Base-by-base conservation (phyloP, 2,888 invertebrate genomes). In the Tenthredo scrophulariae region DNA sequence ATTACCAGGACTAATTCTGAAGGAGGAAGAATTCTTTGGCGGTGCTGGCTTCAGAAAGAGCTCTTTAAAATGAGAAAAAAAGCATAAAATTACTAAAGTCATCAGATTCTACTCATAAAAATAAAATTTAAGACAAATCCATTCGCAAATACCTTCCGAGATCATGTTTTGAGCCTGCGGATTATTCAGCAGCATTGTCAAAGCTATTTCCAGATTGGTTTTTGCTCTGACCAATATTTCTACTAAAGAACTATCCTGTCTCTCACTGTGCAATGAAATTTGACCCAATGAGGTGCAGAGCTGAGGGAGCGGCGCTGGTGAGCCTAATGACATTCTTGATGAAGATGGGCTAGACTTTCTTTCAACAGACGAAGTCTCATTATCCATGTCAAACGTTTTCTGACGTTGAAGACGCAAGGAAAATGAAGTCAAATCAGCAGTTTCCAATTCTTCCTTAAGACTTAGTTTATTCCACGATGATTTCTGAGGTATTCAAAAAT, bases 261-360 rank as follows among this genome's bases (percentile, higher is more conserved):
- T 86, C n/a, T 89, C 88, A 43, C 85, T 88, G 26, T 87, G 86
- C n/a, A 91, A 46, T 1, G 91, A 91, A 83, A 92, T 85, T 50
- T 89, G 89, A 4, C 89, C 89, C 10, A 91, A 87, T 0, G 91
- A 91, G 4, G 82, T 87, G 54, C 88, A 90, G 3, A 91, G 85
- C 33, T 90, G 88, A 29, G 88, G 85, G 2, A 86, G 6, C 5
- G 88, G 82, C 0, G 87, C 87, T 0, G 91, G 90, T 6, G 91
- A 90, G 70, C 89, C 90, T 15, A 46, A 46, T 3, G 89, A 83
- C 22, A 87, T 84, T 82, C 89, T 90, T 9, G 90, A 90, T 6
- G 89, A 90, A 4, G 89, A 90, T 9, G 87, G 87, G 26, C 89
- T 87, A 6, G 91, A 90, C 67, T 90, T 82, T 33, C 70, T 46